A percentile compares a stretch with the other conserved stretches of the same genome.
Evolutionary conservation across 2,113 vertebrate genomes (phyloP).

Genomic region (Nettapus auritus): DNA sequence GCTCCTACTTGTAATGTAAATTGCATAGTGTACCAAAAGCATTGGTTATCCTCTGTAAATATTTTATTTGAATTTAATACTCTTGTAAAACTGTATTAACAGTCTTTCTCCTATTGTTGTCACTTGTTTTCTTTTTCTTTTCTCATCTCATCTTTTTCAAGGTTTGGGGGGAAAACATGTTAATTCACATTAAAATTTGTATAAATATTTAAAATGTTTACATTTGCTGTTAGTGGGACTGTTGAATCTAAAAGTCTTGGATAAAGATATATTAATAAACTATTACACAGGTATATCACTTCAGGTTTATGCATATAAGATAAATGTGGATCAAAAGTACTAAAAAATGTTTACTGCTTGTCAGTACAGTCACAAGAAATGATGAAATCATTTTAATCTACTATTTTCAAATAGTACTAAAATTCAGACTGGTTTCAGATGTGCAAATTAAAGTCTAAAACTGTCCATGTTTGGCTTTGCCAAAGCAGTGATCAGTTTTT

Average conservation of each 20-base stretch:
- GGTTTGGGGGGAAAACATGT: neutral
- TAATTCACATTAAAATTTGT: neutral
- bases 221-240: neutral
- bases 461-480: neutral
- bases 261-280: neutral
- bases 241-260: neutral
- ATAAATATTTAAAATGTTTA: neutral
- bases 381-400: neutral
- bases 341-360: neutral
- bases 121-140: neutral
- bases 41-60: conserved; percentile 57
- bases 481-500: neutral
- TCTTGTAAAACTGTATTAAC: conserved; percentile 64
- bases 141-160: neutral
- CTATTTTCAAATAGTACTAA: neutral
- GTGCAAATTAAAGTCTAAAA: neutral
- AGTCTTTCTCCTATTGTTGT: conserved; percentile 38
- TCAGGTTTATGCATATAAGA: neutral
- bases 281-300: neutral
- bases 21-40: conserved; percentile 37
- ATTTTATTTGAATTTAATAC: conserved; percentile 73
- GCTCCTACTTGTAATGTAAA: conserved; percentile 69
- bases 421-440: neutral
- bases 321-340: fast-evolving
- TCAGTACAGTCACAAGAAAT: neutral